phyloP scores from a whole-genome alignment of 1,140 invertebrate genomes.

The Heliothis subflexa region DNA sequence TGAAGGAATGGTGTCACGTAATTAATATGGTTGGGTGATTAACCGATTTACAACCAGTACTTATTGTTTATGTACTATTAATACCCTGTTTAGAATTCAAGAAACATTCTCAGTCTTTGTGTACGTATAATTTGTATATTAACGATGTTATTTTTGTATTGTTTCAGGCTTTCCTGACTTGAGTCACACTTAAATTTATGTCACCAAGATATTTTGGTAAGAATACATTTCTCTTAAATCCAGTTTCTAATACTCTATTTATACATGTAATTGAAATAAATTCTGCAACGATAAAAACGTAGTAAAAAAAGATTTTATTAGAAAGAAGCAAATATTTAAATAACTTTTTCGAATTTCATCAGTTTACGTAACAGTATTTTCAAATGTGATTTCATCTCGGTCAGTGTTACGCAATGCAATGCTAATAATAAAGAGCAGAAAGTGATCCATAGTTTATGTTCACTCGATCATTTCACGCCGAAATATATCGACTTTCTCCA shows the following conservation, averaged over 20 bases:
- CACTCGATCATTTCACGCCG: slow-evolving; percentile 71
- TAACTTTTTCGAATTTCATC: slow-evolving; percentile 16
- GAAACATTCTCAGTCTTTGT: neutral
- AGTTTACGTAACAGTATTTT: slow-evolving; percentile 47
- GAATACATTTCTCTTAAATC: slow-evolving; percentile 51
- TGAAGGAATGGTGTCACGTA: slow-evolving; percentile 22
- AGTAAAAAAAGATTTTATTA: neutral
- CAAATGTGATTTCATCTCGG: slow-evolving; percentile 41
- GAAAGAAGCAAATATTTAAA: slow-evolving; percentile 20
- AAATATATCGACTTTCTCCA: slow-evolving; percentile 79
- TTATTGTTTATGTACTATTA: slow-evolving; percentile 21
- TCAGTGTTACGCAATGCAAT: slow-evolving; percentile 61
- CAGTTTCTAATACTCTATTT: slow-evolving; percentile 8
- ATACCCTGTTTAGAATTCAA: slow-evolving; percentile 14
- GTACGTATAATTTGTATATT: neutral
- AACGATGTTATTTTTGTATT: slow-evolving; percentile 48
- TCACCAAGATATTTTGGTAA: slow-evolving; percentile 75
- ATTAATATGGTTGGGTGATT: slow-evolving; percentile 16
- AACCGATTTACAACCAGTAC: neutral
- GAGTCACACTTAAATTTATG: slow-evolving; percentile 70
- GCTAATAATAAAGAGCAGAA: slow-evolving; percentile 66
- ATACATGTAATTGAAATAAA: neutral
- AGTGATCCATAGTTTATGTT: slow-evolving; percentile 62
- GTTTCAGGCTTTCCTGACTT: slow-evolving; percentile 74
- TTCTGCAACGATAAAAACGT: neutral